A percentile compares a stretch with the other conserved stretches of the same genome.
Evolutionary conservation across 2,888 invertebrate genomes (phyloP).

Genomic region (Neoaliturus tenellus): DNA sequence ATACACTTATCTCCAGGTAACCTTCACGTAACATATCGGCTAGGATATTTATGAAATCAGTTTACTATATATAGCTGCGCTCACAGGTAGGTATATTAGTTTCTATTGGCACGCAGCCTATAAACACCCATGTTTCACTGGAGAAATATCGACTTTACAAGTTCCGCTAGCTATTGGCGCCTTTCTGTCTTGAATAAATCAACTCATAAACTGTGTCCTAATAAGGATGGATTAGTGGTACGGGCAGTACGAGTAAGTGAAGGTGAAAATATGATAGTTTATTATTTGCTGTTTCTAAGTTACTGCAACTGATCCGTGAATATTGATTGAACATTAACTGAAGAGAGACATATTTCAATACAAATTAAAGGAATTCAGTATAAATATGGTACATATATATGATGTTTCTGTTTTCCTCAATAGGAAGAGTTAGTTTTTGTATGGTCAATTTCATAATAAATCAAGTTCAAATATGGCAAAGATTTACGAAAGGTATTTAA

Average conservation of each 20-base stretch:
- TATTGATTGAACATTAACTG: no score
- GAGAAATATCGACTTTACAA: not conserved
- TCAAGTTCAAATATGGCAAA: no score
- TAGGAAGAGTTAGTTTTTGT: no score
- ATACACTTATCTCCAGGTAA: not conserved
- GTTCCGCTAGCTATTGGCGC: not conserved
- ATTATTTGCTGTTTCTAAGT: no score
- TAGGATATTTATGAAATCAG: not conserved
- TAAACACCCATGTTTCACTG: not conserved
- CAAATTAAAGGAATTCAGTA: no score
- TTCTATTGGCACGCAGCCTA: not conserved
- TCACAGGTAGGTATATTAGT: constrained; percentile 6
- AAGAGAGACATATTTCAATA: no score
- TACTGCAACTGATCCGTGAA: no score
- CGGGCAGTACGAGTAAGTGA: not conserved
- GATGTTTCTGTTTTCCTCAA: no score
- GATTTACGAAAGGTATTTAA: no score
- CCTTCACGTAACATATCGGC: not conserved
- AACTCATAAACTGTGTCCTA: not conserved
- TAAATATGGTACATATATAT: no score
- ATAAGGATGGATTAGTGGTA: not conserved
- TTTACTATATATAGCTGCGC: constrained; percentile 8
- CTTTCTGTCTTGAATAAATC: not conserved
- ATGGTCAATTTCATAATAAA: no score
- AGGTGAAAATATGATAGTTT: no score